Percentiles rank a stretch among this genome's conserved stretches.
Conservation (phyloP, 2,888 invertebrate genomes). For the Andrena fulva region DNA sequence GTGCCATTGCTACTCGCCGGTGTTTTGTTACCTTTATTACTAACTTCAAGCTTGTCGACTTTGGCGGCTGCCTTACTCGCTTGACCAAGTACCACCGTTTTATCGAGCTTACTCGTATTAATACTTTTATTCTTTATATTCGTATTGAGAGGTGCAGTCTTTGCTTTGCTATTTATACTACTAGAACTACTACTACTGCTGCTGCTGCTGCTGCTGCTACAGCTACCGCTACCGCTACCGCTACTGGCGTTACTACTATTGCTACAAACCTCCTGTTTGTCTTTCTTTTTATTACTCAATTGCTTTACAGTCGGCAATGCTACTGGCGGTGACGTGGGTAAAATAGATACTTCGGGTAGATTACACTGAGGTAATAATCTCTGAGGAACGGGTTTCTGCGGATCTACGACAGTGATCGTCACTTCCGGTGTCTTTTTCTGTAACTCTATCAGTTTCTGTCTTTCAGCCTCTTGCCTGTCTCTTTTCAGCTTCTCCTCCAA, state of each 20-base stretch:
- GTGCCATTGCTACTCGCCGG: slow-evolving; percentile 32
- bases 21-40: slow-evolving; percentile 56
- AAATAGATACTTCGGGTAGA: slow-evolving; percentile 82
- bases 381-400: slow-evolving; percentile 80
- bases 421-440: slow-evolving; percentile 85
- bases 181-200: slow-evolving; percentile 62
- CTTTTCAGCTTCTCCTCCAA: slow-evolving; percentile 84
- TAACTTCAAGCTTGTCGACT: slow-evolving; percentile 59
- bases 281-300: slow-evolving; percentile 71
- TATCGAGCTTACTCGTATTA: slow-evolving; percentile 57
- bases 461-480: slow-evolving; percentile 84
- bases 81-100: slow-evolving; percentile 44
- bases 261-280: slow-evolving; percentile 69
- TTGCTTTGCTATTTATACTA: slow-evolving; percentile 67
- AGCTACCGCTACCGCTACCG: slow-evolving; percentile 57
- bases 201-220: slow-evolving; percentile 55
- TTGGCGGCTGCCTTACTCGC: slow-evolving; percentile 64
- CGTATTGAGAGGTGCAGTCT: slow-evolving; percentile 58
- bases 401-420: slow-evolving; percentile 85
- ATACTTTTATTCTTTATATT: slow-evolving; percentile 67
- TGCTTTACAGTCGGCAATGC: slow-evolving; percentile 65
- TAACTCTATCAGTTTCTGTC: slow-evolving; percentile 82
- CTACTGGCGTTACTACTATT: slow-evolving; percentile 67
- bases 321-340: slow-evolving; percentile 77
- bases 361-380: slow-evolving; percentile 77